Conservation (phyloP, 2,113 vertebrate genomes). For the Ochotona princeps region DNA sequence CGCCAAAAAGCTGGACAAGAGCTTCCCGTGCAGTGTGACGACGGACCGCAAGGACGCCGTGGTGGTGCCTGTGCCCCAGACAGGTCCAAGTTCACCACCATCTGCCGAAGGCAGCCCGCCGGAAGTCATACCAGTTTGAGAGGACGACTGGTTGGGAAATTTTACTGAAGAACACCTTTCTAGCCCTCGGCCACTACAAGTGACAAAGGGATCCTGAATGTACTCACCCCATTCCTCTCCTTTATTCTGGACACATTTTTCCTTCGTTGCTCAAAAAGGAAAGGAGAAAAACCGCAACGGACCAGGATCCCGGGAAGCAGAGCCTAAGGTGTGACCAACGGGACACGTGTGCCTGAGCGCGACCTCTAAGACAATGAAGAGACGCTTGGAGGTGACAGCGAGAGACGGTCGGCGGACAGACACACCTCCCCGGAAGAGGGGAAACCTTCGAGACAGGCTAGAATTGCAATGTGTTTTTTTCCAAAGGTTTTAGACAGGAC, state of each 20-base stretch:
- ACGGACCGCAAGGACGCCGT: slow-evolving; percentile 87
- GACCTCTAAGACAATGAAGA: slow-evolving; percentile 78
- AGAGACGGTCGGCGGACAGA: slow-evolving; percentile 49
- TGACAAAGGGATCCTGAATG: slow-evolving; percentile 66
- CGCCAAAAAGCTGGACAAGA: slow-evolving; percentile 89
- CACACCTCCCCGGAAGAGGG: slow-evolving; percentile 44
- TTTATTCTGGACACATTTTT: slow-evolving; percentile 42
- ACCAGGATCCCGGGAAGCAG: slow-evolving; percentile 27
- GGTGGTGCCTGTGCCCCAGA: slow-evolving; percentile 85
- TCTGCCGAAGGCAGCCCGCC: slow-evolving; percentile 84
- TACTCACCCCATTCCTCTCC: slow-evolving; percentile 22
- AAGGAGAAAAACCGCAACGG: slow-evolving; percentile 17
- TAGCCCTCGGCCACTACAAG: slow-evolving; percentile 69
- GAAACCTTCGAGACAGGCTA: slow-evolving; percentile 53
- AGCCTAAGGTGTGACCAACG: slow-evolving; percentile 58
- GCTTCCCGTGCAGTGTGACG: slow-evolving; percentile 70
- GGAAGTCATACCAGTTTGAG: slow-evolving; percentile 91
- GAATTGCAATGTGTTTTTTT: slow-evolving; percentile 71
- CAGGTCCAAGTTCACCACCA: slow-evolving; percentile 85
- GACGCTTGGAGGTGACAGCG: slow-evolving; percentile 33
- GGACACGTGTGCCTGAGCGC: slow-evolving; percentile 68
- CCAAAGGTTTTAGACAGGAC: slow-evolving; percentile 67
- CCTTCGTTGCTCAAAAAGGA: slow-evolving; percentile 50
- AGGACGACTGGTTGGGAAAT: neutral
- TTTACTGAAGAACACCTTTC: slow-evolving; percentile 63